Base-by-base conservation (phyloP, 2,113 vertebrate species). In the Hirundichthys speculiger region DNA sequence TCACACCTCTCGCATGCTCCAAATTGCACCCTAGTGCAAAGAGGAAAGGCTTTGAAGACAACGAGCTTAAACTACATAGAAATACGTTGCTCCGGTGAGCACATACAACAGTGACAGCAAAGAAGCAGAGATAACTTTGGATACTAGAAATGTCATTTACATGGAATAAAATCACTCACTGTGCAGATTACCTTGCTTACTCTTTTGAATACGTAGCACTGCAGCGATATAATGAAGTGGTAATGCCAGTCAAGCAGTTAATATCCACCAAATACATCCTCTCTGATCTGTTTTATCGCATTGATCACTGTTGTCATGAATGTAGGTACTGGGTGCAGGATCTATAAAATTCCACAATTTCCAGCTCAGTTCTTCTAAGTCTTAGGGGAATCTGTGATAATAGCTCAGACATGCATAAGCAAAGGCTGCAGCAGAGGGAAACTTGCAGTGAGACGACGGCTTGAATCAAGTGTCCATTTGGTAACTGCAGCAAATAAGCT, bases 401-500 rank as follows among this genome's bases (percentile, higher is more conserved):
- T 65, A 74, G 64, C 53, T 16, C 58, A 70, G 67, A 77, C 63
- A 13, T 47, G 67, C 69, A 25, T 76, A 34, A 56, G 68, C 20
- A 46, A 49, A 13, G 51, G 75, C 66, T 62, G 64, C 64, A 62
- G 64, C 12, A 18, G 63, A 4, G 3, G 18, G 53, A 45, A 66
- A 47, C 45, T 52, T 65, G 66, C 64, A 41, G 45, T 13, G 40
- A 63, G 50, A 49, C 57, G 64, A 76, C 64, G 46, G 64, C 19
- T 68, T 14, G 9, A 63, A 84, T 79, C 16, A 57, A 80, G 75
- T 3, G 5, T 14, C 22, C 10, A 5, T 11, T 64, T n/a, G 27
- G 55, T 41, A 53, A 41, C 18, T 46, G 55, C 22, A 20, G 27
- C 14, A 48, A 20, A 25, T 19, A 25, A 58, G 34, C 45, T 42